These are phyloP conservation scores for Limnephilus rhombicus DNA, from an alignment of 2,888 invertebrate genomes.

Conservation along the genomic window DNA sequence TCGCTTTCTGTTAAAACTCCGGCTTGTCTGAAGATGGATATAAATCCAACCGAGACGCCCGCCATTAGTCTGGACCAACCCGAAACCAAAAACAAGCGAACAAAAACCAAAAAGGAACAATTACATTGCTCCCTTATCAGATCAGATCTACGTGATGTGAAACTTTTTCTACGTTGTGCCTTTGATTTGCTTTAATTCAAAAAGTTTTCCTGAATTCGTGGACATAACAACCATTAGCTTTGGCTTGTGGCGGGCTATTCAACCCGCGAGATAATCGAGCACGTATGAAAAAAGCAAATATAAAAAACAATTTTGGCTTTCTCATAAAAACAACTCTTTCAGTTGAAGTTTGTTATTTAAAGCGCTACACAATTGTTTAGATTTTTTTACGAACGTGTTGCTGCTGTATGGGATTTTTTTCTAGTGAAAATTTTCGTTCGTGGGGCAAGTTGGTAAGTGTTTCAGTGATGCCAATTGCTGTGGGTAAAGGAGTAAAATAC, in stretches of 20 bases:
- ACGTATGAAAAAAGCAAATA: neutral
- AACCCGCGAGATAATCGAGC: conserved; percentile 45
- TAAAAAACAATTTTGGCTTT: neutral
- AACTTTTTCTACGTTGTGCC: neutral
- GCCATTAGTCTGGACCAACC: neutral
- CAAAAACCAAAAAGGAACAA: neutral
- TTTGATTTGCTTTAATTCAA: neutral
- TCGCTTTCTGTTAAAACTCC: conserved; percentile 9
- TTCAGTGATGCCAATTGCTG: neutral
- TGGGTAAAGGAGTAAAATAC: neutral
- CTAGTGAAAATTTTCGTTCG: neutral
- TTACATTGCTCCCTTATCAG: neutral
- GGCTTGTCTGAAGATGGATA: conserved; percentile 2
- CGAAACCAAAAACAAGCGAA: neutral
- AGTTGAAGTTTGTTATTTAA: neutral
- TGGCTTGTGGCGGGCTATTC: conserved; percentile 46
- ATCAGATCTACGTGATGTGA: neutral
- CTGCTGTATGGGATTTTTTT: neutral
- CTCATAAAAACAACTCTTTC: neutral
- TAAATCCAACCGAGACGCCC: conserved; percentile 9
- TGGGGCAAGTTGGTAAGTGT: neutral
- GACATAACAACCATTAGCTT: conserved; percentile 39
- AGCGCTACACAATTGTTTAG: neutral
- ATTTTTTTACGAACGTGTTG: neutral
- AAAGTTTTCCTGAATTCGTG: conserved; percentile 7